phyloP scores from a whole-genome alignment of 1,140 invertebrate species.

The Hycleus phaleratus region DNA sequence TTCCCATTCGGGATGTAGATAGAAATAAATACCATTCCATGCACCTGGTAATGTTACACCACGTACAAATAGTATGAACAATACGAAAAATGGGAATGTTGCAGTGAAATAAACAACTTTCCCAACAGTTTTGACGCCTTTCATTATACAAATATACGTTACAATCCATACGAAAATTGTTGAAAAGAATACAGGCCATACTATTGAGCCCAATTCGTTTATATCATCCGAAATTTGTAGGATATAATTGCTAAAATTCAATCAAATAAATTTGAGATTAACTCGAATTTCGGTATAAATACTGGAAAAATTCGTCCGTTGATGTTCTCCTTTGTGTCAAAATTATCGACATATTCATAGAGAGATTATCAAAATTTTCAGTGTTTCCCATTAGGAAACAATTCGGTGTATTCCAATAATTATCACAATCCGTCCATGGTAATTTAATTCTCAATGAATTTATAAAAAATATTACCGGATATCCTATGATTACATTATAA shows the following conservation, averaged over 20 bases:
- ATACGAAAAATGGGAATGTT: constrained; percentile 74
- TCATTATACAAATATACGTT: constrained; percentile 70
- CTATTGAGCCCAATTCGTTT: constrained; percentile 58
- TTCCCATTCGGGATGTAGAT: constrained; percentile 74
- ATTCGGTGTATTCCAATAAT: constrained; percentile 77
- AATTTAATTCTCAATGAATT: constrained; percentile 61
- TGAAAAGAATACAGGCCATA: constrained; percentile 63
- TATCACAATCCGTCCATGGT: constrained; percentile 81
- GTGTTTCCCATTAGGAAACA: constrained; percentile 47
- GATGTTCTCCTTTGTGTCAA: constrained; percentile 48
- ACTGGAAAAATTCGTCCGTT: constrained; percentile 82
- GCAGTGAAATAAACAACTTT: constrained; percentile 81
- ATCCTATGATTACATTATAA: constrained; percentile 89
- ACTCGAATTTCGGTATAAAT: constrained; percentile 38
- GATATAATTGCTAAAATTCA: constrained; percentile 53
- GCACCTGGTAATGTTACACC: constrained; percentile 74
- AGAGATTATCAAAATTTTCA: neutral
- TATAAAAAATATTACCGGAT: constrained; percentile 78
- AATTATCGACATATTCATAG: neutral
- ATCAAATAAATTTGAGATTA: neutral
- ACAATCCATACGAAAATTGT: constrained; percentile 67
- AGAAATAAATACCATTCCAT: constrained; percentile 68
- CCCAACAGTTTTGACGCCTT: constrained; percentile 70
- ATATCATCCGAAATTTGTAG: constrained; percentile 59
- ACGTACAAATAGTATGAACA: constrained; percentile 62